Evolutionary conservation across 2,113 vertebrate species (phyloP).

Genomic region (Gymnogyps californianus): DNA sequence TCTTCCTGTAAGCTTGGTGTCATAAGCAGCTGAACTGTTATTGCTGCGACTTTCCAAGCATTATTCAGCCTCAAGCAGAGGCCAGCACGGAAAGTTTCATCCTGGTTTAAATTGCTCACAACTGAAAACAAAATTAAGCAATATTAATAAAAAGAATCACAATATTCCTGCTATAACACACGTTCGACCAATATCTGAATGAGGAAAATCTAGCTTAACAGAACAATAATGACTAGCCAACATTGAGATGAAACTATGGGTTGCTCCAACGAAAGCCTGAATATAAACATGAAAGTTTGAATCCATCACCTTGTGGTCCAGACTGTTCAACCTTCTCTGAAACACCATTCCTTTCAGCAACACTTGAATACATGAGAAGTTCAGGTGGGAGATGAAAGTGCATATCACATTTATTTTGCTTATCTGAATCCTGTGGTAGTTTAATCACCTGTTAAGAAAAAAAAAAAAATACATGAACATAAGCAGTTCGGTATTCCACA

Average conservation of each 20-base stretch:
- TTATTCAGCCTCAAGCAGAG: background rate
- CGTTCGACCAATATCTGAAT: background rate
- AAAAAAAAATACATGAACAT: background rate
- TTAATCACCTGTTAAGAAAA: slow-evolving; percentile 76
- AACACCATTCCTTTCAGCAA: background rate
- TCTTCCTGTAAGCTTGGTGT: background rate
- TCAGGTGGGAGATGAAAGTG: slow-evolving; percentile 38
- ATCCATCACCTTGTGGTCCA: slow-evolving; percentile 21
- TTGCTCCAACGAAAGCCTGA: slow-evolving; percentile 34
- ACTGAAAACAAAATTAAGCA: background rate
- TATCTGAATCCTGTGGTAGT: slow-evolving; percentile 66
- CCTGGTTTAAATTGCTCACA: background rate
- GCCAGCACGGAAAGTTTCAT: background rate
- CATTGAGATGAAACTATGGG: slow-evolving; percentile 62
- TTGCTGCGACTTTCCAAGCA: background rate
- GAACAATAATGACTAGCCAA: background rate
- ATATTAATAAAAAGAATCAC: background rate
- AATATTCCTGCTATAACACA: background rate
- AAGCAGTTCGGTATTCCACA: background rate
- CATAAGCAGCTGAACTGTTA: background rate
- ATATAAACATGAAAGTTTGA: slow-evolving; percentile 42
- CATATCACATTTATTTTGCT: slow-evolving; percentile 9
- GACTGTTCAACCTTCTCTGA: background rate
- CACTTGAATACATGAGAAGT: slow-evolving; percentile 1
- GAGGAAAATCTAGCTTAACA: background rate